A percentile compares a stretch with the other conserved stretches of the same genome.
Evolutionary conservation across 2,888 invertebrate species (phyloP).

Genomic region (Autographa pulchrina): DNA sequence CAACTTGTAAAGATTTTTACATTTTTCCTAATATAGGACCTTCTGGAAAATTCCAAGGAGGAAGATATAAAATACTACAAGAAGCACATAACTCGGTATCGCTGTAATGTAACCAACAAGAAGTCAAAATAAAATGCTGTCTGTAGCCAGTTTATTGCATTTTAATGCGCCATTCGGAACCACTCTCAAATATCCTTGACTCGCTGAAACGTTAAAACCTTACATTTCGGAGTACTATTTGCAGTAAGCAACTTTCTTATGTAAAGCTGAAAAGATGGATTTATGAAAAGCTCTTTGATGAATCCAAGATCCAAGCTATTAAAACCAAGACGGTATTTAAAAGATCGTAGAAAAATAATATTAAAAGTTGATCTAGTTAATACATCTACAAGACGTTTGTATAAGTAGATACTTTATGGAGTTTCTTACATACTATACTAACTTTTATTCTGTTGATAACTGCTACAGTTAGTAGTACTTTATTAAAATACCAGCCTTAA

Average conservation of each 20-base stretch:
- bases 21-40: neutral
- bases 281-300: neutral
- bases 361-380: neutral
- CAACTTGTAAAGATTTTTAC: too few relatives aligned
- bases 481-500: too few relatives aligned
- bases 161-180: constrained; percentile 31
- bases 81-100: constrained; percentile 24
- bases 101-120: constrained; percentile 25
- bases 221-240: neutral
- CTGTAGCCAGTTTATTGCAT: constrained; percentile 31
- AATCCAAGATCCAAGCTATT: neutral
- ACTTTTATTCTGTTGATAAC: too few relatives aligned
- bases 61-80: constrained; percentile 21
- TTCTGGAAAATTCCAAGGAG: constrained; percentile 29
- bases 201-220: neutral
- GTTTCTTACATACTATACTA: too few relatives aligned
- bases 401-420: neutral
- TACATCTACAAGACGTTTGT: neutral
- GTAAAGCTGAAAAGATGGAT: neutral
- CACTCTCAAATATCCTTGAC: constrained; percentile 4
- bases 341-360: neutral
- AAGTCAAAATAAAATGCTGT: constrained; percentile 45
- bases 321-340: neutral
- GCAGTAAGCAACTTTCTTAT: neutral
- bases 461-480: too few relatives aligned